Evolutionary conservation across 92 coral and sea anemone species (phyloP).

Genomic region (Nematostella vectensis): DNA sequence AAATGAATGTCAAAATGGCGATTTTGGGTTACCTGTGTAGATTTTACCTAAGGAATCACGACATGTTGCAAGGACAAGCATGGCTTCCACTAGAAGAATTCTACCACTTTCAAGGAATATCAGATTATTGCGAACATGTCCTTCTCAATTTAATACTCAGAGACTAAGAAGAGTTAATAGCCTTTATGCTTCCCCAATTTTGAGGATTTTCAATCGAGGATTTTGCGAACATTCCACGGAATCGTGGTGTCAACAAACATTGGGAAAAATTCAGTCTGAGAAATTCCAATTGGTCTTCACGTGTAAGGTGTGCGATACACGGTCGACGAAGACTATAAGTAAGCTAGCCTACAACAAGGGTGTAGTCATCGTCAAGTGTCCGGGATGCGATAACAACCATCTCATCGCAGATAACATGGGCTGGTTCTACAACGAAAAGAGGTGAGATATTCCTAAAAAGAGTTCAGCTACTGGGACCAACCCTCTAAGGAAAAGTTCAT

Average conservation of each 20-base stretch:
- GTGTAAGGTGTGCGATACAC: conserved; percentile 81
- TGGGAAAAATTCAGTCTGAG: conserved; percentile 27
- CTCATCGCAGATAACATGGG: conserved; percentile 93
- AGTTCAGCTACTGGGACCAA: not conserved
- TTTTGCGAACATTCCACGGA: conserved; percentile 15
- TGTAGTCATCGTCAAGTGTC: conserved; percentile 89
- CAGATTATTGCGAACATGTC: too few relatives aligned
- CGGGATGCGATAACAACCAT: conserved; percentile 81
- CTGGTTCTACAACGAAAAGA: conserved; percentile 76
- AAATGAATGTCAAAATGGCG: too few relatives aligned
- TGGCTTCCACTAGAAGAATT: too few relatives aligned
- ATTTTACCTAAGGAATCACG: too few relatives aligned
- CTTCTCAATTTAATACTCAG: too few relatives aligned
- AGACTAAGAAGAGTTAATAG: not conserved
- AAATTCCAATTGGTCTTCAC: conserved; percentile 78
- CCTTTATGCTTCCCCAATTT: not conserved
- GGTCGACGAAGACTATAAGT: conserved; percentile 70
- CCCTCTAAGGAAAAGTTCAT: not conserved
- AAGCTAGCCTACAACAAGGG: conserved; percentile 84
- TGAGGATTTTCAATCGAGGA: conserved; percentile 8
- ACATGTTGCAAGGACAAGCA: too few relatives aligned
- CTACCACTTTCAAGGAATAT: too few relatives aligned
- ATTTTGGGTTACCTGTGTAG: too few relatives aligned
- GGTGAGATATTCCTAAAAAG: conserved; percentile 22
- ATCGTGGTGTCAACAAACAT: conserved; percentile 4